Evolutionary conservation across 2,113 vertebrate species (phyloP).

Genomic region (Progne subis): DNA sequence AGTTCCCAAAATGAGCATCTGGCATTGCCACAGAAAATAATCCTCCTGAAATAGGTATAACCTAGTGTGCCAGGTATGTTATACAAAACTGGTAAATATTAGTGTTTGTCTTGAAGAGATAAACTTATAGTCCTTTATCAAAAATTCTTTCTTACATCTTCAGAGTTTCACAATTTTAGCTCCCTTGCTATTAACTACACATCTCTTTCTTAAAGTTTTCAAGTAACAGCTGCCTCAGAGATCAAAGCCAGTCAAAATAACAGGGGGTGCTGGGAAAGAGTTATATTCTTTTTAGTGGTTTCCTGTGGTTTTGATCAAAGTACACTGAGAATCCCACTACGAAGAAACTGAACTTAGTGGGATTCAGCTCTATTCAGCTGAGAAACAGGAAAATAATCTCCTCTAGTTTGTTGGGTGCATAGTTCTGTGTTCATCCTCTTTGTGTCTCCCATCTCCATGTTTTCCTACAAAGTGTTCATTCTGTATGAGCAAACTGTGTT

Average conservation of each 20-base stretch:
- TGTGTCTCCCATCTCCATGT: neutral
- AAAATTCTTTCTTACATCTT: neutral
- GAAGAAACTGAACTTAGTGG: neutral
- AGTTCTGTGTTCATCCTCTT: neutral
- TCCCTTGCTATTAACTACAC: neutral
- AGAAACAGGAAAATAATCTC: neutral
- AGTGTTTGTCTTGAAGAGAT: neutral
- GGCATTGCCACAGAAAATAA: neutral
- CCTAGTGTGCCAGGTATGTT: neutral
- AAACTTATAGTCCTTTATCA: neutral
- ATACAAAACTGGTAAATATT: neutral
- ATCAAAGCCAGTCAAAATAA: neutral
- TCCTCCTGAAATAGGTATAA: neutral
- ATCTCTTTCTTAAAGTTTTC: neutral
- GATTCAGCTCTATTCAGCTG: neutral
- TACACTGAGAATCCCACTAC: neutral
- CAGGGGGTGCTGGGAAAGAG: neutral
- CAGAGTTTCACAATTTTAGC: neutral
- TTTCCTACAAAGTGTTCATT: neutral
- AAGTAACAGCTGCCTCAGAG: neutral
- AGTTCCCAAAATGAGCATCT: neutral
- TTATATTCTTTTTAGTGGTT: neutral
- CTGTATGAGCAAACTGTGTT: neutral
- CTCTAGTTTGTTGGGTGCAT: neutral
- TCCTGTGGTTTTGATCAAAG: conserved; percentile 27